phyloP scores from a whole-genome alignment of 1,140 invertebrate genomes.

The Zaprionus vittiger region DNA sequence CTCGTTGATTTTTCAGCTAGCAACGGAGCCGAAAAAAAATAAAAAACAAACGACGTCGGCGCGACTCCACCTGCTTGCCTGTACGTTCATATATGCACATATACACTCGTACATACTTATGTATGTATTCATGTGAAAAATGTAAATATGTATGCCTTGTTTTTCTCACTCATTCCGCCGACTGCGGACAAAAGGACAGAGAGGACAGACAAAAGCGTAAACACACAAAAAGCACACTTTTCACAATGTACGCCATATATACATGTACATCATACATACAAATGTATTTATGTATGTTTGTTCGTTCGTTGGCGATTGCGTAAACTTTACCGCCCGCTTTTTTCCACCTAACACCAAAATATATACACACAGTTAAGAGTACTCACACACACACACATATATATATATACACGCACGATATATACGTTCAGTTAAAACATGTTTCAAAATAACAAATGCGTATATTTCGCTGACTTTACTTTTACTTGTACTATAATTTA shows the following conservation, averaged over 20 bases:
- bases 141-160: constrained; percentile 58
- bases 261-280: constrained; percentile 40
- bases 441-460: constrained; percentile 73
- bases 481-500: constrained; percentile 21
- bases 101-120: constrained; percentile 32
- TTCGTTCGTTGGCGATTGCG: constrained; percentile 70
- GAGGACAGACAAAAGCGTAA: constrained; percentile 58
- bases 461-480: constrained; percentile 42
- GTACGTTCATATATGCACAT: constrained; percentile 36
- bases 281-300: constrained; percentile 27
- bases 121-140: constrained; percentile 46
- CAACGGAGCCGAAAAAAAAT: constrained; percentile 54
- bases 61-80: constrained; percentile 73
- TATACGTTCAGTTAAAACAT: constrained; percentile 54
- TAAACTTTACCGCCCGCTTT: constrained; percentile 82
- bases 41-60: constrained; percentile 59
- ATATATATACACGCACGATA: constrained; percentile 9
- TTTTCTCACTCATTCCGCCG: constrained; percentile 63
- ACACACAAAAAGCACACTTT: constrained; percentile 79
- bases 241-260: constrained; percentile 58
- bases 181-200: constrained; percentile 53
- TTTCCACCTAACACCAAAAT: constrained; percentile 80
- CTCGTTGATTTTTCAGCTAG: constrained; percentile 81
- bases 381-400: constrained; percentile 38
- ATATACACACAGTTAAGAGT: constrained; percentile 74